Evolutionary conservation across 2,888 invertebrate species (phyloP).

Genomic region (Cerastoderma edule): DNA sequence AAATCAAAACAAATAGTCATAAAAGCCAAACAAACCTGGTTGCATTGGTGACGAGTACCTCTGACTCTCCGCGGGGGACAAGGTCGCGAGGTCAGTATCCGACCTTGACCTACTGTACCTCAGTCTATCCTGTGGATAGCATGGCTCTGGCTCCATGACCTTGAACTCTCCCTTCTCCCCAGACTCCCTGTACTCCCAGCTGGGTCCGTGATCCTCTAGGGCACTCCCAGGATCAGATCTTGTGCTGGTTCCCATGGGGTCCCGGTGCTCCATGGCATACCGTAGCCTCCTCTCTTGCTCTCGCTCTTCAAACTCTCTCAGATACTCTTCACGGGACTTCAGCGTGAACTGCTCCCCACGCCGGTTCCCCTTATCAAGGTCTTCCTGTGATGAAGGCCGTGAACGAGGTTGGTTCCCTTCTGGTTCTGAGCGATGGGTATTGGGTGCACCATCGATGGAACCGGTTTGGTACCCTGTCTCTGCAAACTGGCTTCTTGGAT

Average conservation of each 20-base stretch:
- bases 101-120: slow-evolving; percentile 62
- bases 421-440: too few relatives aligned
- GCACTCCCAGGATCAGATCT: slow-evolving; percentile 65
- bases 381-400: slow-evolving; percentile 31
- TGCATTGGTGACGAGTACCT: slow-evolving; percentile 67
- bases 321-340: slow-evolving; percentile 55
- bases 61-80: slow-evolving; percentile 58
- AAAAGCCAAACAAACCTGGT: slow-evolving; percentile 43
- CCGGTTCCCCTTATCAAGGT: slow-evolving; percentile 25
- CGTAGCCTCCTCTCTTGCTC: slow-evolving; percentile 24
- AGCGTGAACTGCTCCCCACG: slow-evolving; percentile 29
- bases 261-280: slow-evolving; percentile 35
- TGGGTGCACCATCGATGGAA: background rate
- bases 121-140: slow-evolving; percentile 52
- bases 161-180: slow-evolving; percentile 40
- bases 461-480: slow-evolving; percentile 53
- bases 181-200: slow-evolving; percentile 49
- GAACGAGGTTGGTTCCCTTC: slow-evolving; percentile 16
- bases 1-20: too few relatives aligned
- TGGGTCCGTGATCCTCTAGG: slow-evolving; percentile 32
- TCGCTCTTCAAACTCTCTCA: slow-evolving; percentile 45
- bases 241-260: slow-evolving; percentile 48
- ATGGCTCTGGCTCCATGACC: slow-evolving; percentile 50
- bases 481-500: background rate
- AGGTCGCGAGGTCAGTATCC: slow-evolving; percentile 61